Conservation (phyloP, 1,140 invertebrate genomes). For the Thaumetopoea pityocampa region DNA sequence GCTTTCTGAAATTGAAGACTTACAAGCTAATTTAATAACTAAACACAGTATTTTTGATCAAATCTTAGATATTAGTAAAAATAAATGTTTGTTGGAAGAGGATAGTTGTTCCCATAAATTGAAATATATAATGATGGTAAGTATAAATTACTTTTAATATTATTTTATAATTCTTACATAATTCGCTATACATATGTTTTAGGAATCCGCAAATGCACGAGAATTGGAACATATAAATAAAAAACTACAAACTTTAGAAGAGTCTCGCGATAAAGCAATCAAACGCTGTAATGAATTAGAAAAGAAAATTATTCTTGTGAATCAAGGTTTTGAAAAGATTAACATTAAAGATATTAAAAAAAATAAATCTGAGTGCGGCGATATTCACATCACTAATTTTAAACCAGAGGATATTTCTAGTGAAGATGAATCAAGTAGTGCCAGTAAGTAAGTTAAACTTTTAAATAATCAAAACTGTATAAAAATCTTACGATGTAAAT, state of each 20-base stretch:
- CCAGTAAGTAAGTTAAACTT: constrained; percentile 24
- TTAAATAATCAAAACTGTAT: neutral
- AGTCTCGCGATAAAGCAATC: constrained; percentile 34
- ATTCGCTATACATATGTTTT: no score
- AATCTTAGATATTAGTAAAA: constrained; percentile 43
- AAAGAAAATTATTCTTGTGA: constrained; percentile 44
- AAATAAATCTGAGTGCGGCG: neutral
- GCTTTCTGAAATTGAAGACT: constrained; percentile 52
- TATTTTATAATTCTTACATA: constrained; percentile 4
- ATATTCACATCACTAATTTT: constrained; percentile 9
- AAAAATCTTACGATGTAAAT: no score
- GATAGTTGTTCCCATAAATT: constrained; percentile 56
- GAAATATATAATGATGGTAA: constrained; percentile 50
- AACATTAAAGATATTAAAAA: constrained; percentile 2
- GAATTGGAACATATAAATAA: constrained; percentile 49
- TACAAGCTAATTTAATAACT: constrained; percentile 43
- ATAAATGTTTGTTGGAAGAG: constrained; percentile 41
- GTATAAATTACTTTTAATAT: constrained; percentile 11
- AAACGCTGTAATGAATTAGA: constrained; percentile 52
- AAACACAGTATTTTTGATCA: constrained; percentile 59
- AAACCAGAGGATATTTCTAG: constrained; percentile 42
- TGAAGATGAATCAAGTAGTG: constrained; percentile 39
- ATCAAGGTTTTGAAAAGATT: constrained; percentile 42
- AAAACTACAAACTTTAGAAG: constrained; percentile 43
- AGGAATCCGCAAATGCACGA: constrained; percentile 43